Evolutionary conservation across 2,797 vertebrate species (phyloP).

Genomic region (Epinephelus awoara): DNA sequence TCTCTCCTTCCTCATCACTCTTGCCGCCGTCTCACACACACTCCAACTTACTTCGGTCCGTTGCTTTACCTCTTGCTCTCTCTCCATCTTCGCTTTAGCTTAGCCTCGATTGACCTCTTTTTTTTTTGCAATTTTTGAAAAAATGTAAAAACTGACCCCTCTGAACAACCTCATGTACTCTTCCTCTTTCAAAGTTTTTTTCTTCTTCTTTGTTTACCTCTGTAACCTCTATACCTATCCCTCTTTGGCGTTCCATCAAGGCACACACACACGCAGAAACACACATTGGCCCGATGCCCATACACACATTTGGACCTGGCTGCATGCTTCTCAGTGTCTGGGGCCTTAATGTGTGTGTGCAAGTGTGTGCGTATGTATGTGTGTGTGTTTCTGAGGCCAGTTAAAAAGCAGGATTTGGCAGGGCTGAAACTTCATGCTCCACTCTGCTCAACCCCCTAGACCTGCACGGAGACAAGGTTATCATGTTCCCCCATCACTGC

Average conservation of each 20-base stretch:
- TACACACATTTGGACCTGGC: slow-evolving; percentile 89
- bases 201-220: slow-evolving; percentile 61
- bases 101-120: slow-evolving; percentile 54
- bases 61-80: neutral
- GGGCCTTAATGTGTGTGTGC: slow-evolving; percentile 80
- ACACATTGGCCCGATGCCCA: slow-evolving; percentile 90
- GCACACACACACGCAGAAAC: slow-evolving; percentile 30
- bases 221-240: slow-evolving; percentile 67
- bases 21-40: slow-evolving; percentile 10
- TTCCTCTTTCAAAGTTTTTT: slow-evolving; percentile 34
- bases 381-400: slow-evolving; percentile 82
- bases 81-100: slow-evolving; percentile 21
- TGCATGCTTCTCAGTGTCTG: slow-evolving; percentile 78
- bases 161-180: slow-evolving; percentile 12
- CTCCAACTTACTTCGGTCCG: slow-evolving; percentile 4
- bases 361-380: slow-evolving; percentile 79
- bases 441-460: slow-evolving; percentile 89
- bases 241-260: slow-evolving; percentile 57
- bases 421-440: slow-evolving; percentile 84
- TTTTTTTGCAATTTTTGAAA: slow-evolving; percentile 26
- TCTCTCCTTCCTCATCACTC: slow-evolving; percentile 8
- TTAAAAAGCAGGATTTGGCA: slow-evolving; percentile 92
- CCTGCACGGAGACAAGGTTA: slow-evolving; percentile 89
- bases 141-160: slow-evolving; percentile 54
- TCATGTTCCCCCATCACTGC: slow-evolving; percentile 90